Conservation (phyloP, 2,113 vertebrate species). For the Phrynocephalus versicolor region DNA sequence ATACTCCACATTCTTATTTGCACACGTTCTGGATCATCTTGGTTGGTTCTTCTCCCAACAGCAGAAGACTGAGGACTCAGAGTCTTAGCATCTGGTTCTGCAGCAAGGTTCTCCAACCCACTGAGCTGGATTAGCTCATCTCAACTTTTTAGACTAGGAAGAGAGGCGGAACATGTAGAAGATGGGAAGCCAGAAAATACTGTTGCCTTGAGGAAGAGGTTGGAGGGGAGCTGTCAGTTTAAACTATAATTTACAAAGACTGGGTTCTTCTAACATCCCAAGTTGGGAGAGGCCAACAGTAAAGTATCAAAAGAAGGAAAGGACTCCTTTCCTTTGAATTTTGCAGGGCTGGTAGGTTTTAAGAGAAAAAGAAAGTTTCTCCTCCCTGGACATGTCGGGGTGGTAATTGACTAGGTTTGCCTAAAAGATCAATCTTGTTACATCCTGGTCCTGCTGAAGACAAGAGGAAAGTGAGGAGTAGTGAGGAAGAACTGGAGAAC, state of each 20-base stretch:
- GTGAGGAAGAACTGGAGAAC: slow-evolving; percentile 37
- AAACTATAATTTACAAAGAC: background rate
- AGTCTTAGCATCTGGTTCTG: too few relatives aligned
- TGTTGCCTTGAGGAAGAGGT: too few relatives aligned
- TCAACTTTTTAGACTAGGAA: too few relatives aligned
- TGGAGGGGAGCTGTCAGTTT: background rate
- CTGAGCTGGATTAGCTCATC: too few relatives aligned
- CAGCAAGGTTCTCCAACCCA: too few relatives aligned
- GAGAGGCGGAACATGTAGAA: too few relatives aligned
- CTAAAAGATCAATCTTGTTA: slow-evolving; percentile 38
- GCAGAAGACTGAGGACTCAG: too few relatives aligned
- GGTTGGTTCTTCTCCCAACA: too few relatives aligned
- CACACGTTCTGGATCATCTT: too few relatives aligned
- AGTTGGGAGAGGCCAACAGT: background rate
- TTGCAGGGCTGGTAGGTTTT: background rate
- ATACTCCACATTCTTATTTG: too few relatives aligned
- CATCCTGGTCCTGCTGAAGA: background rate
- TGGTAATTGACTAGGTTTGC: slow-evolving; percentile 20
- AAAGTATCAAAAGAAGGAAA: slow-evolving; percentile 25
- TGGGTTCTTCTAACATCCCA: background rate
- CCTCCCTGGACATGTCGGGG: slow-evolving; percentile 34
- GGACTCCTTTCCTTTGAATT: background rate
- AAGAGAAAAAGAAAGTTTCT: background rate
- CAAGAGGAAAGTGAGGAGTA: background rate
- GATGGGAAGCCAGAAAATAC: too few relatives aligned